Base-by-base conservation (phyloP, 2,797 vertebrate species). In the Arctocebus calabarensis region DNA sequence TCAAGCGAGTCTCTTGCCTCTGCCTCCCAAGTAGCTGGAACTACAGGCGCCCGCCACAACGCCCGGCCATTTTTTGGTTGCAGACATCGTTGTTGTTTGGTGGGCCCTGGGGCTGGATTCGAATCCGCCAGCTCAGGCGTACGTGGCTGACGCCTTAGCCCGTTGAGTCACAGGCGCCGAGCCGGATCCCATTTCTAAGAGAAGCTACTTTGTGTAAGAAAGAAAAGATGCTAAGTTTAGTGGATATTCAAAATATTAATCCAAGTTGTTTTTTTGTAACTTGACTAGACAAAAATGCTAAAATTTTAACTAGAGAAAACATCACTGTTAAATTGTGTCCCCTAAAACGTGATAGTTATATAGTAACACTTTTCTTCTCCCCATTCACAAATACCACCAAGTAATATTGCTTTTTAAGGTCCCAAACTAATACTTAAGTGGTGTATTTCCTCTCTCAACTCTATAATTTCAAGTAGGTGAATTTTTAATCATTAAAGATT, bases 251-350 rank as follows among this genome's bases (percentile, higher is more conserved):
- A 75, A 91, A 68, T 22, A 62, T 84, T 95, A 84, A 84, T 70
- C 20, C 32, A 45, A 79, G 64, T 79, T 78, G 59, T 32, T 75
- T 90, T 32, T 75, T 90, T 64, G 3, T 73, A 79, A 71, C 48
- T 73, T 87, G 37, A 78, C 57, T 78, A 40, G 48, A 10, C 81
- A 77, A 83, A 78, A 75, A 40, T 40, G 52, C 75, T 68, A 82
- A 84, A 78, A 74, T 29, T 77, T 77, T 83, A 89, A 66, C 37
- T 52, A 45, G 45, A 45, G 45, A 83, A 95, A 85, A 66, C 11
- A 43, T 87, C 59, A 73, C 10, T 82, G 25, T 85, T 96, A 74
- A 43, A 43, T 90, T 74, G 64, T 77, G n/a, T 88, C 68, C 45
- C 52, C 32, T 34, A 27, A 83, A 91, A 91, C 45, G 25, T 75